Evolutionary conservation across 2,888 invertebrate species (phyloP).

Genomic region (Digitonthophagus gazella): DNA sequence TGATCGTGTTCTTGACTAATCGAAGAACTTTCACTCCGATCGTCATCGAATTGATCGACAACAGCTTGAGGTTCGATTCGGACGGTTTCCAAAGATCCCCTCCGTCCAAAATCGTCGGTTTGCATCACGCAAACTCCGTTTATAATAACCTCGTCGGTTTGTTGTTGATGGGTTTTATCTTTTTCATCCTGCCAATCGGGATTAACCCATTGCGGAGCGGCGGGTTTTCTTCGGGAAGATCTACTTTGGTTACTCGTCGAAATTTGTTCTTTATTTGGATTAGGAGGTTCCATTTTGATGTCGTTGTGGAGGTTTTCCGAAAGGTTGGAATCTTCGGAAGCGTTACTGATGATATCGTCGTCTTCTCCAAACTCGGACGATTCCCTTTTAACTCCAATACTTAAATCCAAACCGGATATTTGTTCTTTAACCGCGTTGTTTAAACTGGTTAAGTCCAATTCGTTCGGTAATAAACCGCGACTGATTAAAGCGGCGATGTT

Average conservation of each 20-base stretch:
- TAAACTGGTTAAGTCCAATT: conserved; percentile 56
- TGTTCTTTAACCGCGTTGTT: conserved; percentile 72
- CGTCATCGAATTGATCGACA: conserved; percentile 60
- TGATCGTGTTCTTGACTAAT: conserved; percentile 43
- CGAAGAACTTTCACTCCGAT: conserved; percentile 54
- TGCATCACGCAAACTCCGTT: conserved; percentile 94
- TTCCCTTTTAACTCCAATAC: conserved; percentile 79
- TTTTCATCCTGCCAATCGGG: conserved; percentile 82
- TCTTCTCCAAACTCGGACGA: conserved; percentile 79
- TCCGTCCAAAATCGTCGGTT: conserved; percentile 67
- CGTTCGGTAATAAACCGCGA: conserved; percentile 62
- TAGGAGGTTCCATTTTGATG: conserved; percentile 59
- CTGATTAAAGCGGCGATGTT: conserved; percentile 75
- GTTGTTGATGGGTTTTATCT: conserved; percentile 51
- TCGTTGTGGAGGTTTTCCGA: conserved; percentile 56
- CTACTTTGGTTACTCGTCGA: conserved; percentile 43
- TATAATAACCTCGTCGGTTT: conserved; percentile 79
- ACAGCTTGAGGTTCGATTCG: conserved; percentile 76
- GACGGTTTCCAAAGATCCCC: conserved; percentile 66
- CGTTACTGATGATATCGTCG: conserved; percentile 73
- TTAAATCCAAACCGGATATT: conserved; percentile 83
- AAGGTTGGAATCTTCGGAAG: conserved; percentile 64
- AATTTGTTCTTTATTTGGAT: conserved; percentile 51
- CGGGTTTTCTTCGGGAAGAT: conserved; percentile 83
- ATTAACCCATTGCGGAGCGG: conserved; percentile 97